Conservation (phyloP, 2,888 invertebrate species). For the Lacanobia wlatinum region DNA sequence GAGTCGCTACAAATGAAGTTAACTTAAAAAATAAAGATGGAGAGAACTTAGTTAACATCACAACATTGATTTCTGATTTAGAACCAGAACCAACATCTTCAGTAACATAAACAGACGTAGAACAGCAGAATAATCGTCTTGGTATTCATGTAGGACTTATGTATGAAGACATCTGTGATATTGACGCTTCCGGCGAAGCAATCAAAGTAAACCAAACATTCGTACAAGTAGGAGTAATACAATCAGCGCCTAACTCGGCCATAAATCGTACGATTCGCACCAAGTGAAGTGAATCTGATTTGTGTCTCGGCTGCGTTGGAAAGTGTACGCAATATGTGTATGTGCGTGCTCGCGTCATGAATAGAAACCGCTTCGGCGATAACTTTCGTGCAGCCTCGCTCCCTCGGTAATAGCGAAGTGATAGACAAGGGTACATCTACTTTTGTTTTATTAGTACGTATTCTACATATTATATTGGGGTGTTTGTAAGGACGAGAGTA, state of each 20-base stretch:
- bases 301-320: constrained; percentile 64
- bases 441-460: constrained; percentile 76
- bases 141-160: constrained; percentile 26
- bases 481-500: constrained; percentile 43
- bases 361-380: constrained; percentile 87
- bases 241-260: constrained; percentile 55
- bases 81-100: neutral
- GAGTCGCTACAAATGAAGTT: neutral
- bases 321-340: constrained; percentile 68
- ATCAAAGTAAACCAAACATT: constrained; percentile 48
- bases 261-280: constrained; percentile 63
- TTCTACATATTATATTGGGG: constrained; percentile 73
- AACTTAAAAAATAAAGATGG: neutral
- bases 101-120: constrained; percentile 26
- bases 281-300: constrained; percentile 66
- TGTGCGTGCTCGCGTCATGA: constrained; percentile 78
- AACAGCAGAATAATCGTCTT: constrained; percentile 24
- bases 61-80: neutral
- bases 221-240: constrained; percentile 58
- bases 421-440: constrained; percentile 76
- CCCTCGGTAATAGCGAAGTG: constrained; percentile 71
- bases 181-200: constrained; percentile 35
- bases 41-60: constrained; percentile 6
- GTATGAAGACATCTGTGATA: constrained; percentile 42
- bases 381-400: constrained; percentile 73